Base-by-base conservation (phyloP, 1,140 invertebrate genomes). In the Nasonia longicornis region DNA sequence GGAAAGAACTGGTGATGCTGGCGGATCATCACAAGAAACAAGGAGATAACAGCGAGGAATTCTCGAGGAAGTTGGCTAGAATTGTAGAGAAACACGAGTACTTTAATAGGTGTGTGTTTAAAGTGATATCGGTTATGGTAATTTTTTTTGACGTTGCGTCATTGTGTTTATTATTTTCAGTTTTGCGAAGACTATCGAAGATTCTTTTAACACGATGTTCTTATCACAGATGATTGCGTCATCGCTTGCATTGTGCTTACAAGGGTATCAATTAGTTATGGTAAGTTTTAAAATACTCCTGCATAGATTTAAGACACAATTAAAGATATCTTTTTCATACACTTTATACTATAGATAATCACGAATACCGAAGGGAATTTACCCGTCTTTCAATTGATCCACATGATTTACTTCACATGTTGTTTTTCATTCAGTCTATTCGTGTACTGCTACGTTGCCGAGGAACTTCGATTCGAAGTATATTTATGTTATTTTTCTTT, bases 131-230 rank as follows among this genome's bases (percentile, higher is more conserved):
- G 31, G 31, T 35, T 35, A 35, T 35, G 3, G 7, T 14, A n/a
- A 35, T 29, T 79, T n/a, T 22, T 67, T 77, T 45, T 69, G n/a
- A 6, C 38, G 0, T 42, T 42, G 6, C 38, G 38, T 10, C 26
- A 70, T 29, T 38, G 67, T 10, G 16, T 38, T 14, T 14, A 14
- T 38, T 12, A 38, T 70, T 38, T 71, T 20, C 2, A 71, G 70
- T 42, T 82, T 79, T 74, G 38, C 81, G 2, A 48, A 29, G 38
- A 73, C 63, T n/a, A 79, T 82, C 0, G 81, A 82, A 79, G 71
- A 82, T 26, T 67, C 58, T 48, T 82, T 82, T 26, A 82, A 79
- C n/a, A 26, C 42, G 12, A 82, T 82, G 76, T 82, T 82, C 22
- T 20, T 82, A 2, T 66, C 12, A 6, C 76, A 78, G 29, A 35